phyloP scores from a whole-genome alignment of 2,797 vertebrate species.

The Gadopsis bispinosus region DNA sequence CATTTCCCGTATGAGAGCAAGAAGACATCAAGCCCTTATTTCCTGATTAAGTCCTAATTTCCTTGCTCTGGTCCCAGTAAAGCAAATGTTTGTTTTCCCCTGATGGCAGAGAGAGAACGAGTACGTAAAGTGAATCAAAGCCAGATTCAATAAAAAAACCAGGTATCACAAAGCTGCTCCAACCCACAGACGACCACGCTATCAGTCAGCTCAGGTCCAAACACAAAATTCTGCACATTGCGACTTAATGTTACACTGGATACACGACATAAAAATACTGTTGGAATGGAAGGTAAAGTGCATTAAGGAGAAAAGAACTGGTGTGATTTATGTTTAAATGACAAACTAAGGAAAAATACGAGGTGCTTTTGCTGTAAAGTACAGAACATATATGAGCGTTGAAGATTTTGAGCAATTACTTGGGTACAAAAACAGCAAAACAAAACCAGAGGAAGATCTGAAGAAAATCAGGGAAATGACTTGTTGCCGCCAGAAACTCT shows the following conservation, averaged over 20 bases:
- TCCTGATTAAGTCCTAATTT: slow-evolving; percentile 48
- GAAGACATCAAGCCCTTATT: slow-evolving; percentile 19
- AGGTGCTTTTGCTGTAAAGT: no score
- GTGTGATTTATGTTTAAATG: neutral
- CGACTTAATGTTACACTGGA: neutral
- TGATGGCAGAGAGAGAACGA: neutral
- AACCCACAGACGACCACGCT: no score
- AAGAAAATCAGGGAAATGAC: neutral
- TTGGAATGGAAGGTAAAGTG: neutral
- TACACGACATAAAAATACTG: no score
- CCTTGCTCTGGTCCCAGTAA: slow-evolving; percentile 1
- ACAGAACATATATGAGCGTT: neutral
- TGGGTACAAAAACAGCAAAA: slow-evolving; percentile 1
- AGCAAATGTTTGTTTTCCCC: slow-evolving; percentile 42
- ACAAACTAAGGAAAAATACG: neutral
- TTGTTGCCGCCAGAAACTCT: slow-evolving; percentile 2
- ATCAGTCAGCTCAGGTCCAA: neutral
- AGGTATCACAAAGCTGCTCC: neutral
- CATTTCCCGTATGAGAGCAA: slow-evolving; percentile 19
- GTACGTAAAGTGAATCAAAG: slow-evolving; percentile 24
- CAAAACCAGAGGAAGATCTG: neutral
- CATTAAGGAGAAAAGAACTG: neutral
- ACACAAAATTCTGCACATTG: neutral
- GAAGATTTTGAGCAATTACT: neutral
- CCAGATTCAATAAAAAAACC: neutral